Conservation (phyloP, 2,797 vertebrate species). For the Phataginus tetradactyla region DNA sequence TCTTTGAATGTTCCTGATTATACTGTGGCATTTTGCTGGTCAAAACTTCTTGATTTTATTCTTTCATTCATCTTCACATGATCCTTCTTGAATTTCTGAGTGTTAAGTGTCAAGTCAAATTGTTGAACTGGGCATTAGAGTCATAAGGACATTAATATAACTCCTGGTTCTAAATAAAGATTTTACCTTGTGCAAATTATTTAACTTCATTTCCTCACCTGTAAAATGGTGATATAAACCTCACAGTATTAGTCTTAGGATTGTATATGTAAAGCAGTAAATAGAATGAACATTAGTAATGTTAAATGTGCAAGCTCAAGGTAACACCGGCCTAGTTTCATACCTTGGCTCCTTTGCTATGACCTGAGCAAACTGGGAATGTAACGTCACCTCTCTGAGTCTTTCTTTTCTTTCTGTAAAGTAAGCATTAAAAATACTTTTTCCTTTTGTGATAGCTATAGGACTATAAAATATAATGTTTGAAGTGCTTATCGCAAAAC, state of each 20-base stretch:
- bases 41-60: background rate
- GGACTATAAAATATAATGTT: conserved; percentile 1
- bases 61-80: background rate
- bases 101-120: background rate
- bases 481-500: background rate
- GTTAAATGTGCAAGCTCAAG: background rate
- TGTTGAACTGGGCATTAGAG: background rate
- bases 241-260: background rate
- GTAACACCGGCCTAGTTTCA: background rate
- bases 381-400: background rate
- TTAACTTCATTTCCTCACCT: conserved; percentile 1
- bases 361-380: background rate
- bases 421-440: background rate
- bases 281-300: background rate
- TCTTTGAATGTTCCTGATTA: background rate
- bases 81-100: background rate
- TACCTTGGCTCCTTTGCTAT: background rate
- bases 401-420: background rate
- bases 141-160: background rate
- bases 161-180: background rate
- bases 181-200: background rate
- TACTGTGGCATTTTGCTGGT: background rate
- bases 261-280: background rate
- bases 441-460: background rate
- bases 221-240: background rate